Base-by-base conservation (phyloP, 2,113 vertebrate genomes). In the Gymnocephalus cernua region DNA sequence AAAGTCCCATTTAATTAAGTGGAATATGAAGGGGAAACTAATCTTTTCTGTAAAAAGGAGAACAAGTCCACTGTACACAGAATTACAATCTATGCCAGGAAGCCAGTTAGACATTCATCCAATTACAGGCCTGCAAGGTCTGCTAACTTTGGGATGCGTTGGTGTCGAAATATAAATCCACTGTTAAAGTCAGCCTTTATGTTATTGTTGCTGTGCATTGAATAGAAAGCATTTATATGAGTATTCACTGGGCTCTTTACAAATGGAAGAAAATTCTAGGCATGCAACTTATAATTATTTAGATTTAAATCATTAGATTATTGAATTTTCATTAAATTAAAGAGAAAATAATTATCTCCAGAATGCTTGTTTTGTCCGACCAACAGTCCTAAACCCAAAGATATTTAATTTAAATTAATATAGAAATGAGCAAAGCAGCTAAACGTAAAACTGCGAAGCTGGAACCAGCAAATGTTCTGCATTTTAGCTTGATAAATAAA, bases 71-170 rank as follows among this genome's bases (percentile, higher is more conserved):
- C 18, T 56, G 53, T 57, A 68, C 16, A 66, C 23, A 85, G 63
- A 89, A 47, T 85, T 72, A 58, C 29, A 84, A 7, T 67, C 41
- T 56, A 16, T 71, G 85, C 78, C 84, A 77, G 68, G 68, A 83
- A 86, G 79, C 82, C 82, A 83, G 68, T 79, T 50, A 79, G 72
- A 83, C 74, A 65, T 77, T 69, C n/a, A 84, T 81, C 65, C 82
- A 64, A 73, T 87, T 83, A 73, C 29, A 69, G 47, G 32, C 57
- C 68, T 82, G 68, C 14, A 67, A 41, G 65, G 69, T 35, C 56
- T 68, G 53, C 84, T 90, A 67, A 58, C 71, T 66, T 29, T 41
- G 74, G 76, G 87, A 81, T 84, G 82, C 0, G 21, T 75, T 41
- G 23, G 45, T 47, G 64, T 83, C 72, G 50, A 84, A 84, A 82